Evolutionary conservation across 2,797 vertebrate species (phyloP).

Genomic region (Gambusia yucatana): DNA sequence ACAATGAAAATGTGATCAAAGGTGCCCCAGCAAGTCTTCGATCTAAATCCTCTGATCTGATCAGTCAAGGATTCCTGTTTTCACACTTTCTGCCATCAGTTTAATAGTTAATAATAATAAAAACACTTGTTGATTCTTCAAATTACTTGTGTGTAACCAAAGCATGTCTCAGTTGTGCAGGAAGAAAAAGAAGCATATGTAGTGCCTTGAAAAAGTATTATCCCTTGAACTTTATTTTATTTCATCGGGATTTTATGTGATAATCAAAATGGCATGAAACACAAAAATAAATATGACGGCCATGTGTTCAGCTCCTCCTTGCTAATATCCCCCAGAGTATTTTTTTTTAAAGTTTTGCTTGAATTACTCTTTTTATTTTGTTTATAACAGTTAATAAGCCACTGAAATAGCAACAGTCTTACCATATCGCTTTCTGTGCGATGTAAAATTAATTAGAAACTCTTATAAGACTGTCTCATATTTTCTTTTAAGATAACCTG

Average conservation of each 20-base stretch:
- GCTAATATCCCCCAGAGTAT: not conserved
- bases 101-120: not conserved
- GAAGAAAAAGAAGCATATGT: not conserved
- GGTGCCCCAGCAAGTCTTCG: not conserved
- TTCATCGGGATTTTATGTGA: not conserved
- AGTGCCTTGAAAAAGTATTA: too few relatives aligned
- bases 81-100: not conserved
- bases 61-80: not conserved
- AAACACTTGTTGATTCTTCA: not conserved
- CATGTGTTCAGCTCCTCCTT: not conserved
- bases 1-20: not conserved
- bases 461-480: not conserved
- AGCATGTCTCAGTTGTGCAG: not conserved
- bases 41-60: slow-evolving; percentile 8
- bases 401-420: not conserved
- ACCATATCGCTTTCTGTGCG: not conserved
- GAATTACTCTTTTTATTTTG: not conserved
- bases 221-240: not conserved
- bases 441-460: not conserved
- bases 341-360: not conserved
- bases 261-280: not conserved
- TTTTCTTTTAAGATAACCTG: not conserved
- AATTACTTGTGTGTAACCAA: not conserved
- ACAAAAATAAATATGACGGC: not conserved
- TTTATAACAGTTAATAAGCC: not conserved